Base-by-base conservation (phyloP, 1,140 invertebrate genomes). In the Teleogryllus occipitalis region DNA sequence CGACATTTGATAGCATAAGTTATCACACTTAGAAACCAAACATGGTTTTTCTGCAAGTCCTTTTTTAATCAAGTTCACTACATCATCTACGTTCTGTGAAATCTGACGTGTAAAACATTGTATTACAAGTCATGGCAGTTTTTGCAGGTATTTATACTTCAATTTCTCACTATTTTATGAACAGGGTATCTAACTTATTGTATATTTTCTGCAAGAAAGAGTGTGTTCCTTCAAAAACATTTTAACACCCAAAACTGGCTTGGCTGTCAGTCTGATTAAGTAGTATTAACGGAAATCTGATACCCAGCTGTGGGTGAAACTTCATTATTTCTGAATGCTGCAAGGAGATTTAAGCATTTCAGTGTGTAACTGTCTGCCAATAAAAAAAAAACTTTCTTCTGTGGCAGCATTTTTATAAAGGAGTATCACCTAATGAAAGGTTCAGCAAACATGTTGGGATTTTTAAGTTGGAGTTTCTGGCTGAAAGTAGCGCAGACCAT, bases 401-500 rank as follows among this genome's bases (percentile, higher is more conserved):
- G 54, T 65, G 54, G 54, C 54, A 65, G 54, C 54, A 65, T 65
- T 14, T 10, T 65, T 14, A 65, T 65, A 14, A 65, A 65, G 54
- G 18, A 65, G 18, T 65, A 65, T 65, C 27, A 39, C 27, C 54
- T 65, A 65, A 65, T 39, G 54, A 14, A 65, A 65, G 10, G 18
- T 65, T 65, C 54, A 10, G 18, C 18, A 65, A 65, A 65, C 54
- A 15, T 77, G 12, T 21, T 15, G 48, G 18, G 21, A 77, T 10
- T 79, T 39, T 79, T 79, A 79, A 49, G 78, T 79, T 8, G 78
- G 73, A 21, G 78, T 73, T 79, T 79, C 78, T 18, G 78, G 78
- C 39, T 79, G 78, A 75, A 79, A 79, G 73, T 79, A 79, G 78
- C 74, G 78, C 73, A 79, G 73, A 47, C 78, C 78, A 47, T 79